Evolutionary conservation across 2,888 invertebrate species (phyloP).

Genomic region (Acheta domesticus): DNA sequence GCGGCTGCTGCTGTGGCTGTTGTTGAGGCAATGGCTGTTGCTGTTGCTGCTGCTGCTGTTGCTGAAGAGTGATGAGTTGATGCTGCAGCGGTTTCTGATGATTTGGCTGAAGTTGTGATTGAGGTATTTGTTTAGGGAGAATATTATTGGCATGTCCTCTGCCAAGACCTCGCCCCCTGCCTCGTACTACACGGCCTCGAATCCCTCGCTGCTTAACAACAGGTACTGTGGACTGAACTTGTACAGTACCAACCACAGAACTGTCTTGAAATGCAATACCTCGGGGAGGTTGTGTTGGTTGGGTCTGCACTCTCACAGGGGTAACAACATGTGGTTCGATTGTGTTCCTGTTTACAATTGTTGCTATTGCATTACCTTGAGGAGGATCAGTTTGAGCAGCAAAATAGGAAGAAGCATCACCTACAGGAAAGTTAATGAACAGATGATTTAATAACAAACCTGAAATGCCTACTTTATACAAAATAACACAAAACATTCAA

Average conservation of each 20-base stretch:
- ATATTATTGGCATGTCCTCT: conserved; percentile 20
- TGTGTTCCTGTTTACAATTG: conserved; percentile 37
- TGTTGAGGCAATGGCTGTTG: background rate
- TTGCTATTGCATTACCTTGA: conserved; percentile 37
- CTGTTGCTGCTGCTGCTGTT: background rate
- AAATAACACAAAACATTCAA: too few species aligned
- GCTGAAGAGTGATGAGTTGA: background rate
- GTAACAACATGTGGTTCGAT: conserved; percentile 30
- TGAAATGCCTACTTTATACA: too few species aligned
- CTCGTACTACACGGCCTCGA: background rate
- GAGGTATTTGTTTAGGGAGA: background rate
- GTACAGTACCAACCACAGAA: too few species aligned
- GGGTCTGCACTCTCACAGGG: background rate
- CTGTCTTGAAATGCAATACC: too few species aligned
- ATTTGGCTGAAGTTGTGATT: background rate
- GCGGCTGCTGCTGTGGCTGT: conserved; percentile 11
- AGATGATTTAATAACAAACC: too few species aligned
- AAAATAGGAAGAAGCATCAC: conserved; percentile 20
- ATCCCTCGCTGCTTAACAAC: background rate
- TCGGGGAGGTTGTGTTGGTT: too few species aligned
- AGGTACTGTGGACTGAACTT: background rate
- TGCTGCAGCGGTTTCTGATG: background rate
- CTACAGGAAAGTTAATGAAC: background rate
- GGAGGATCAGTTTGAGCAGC: conserved; percentile 3
- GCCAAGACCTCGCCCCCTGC: conserved; percentile 26